Evolutionary conservation across 2,888 invertebrate genomes (phyloP), one percentile per base, ranked within the genome.

Genomic region (Trimorus sp.): DNA sequence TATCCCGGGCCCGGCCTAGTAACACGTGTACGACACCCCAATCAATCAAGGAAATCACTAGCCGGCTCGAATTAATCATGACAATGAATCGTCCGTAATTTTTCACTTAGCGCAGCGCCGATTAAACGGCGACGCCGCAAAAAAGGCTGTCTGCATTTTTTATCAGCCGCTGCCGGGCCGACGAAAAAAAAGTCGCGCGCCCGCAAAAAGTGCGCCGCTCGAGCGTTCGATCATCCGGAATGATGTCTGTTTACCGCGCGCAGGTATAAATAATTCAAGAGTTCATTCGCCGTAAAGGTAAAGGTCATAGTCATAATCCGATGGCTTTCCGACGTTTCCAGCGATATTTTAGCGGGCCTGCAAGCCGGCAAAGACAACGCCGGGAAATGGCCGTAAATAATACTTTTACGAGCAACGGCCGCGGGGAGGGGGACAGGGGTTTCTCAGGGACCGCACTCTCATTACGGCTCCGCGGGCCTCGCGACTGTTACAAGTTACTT

Each of bases 361-460:
- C 70, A 60, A 38, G 59, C 63, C 69, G 66, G 53, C 56, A 70
- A 83, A 84, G 85, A 85, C 86, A 87, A 85, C 86, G 84, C 84
- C 83, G 84, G 85, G 77, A 77, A 88, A 86, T 85, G 60, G 83
- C 85, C 83, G 84, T 86, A 86, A 86, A 86, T 84, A 71, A 80
- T 82, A 77, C 80, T 79, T 88, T 88, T 88, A 88, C 83, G 84
- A 77, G 78, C 84, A 77, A 11, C 58, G 71, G 38, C 65, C 8
- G 15, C 14, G n/a, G 40, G 49, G 40, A 40, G 40, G 11, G 4
- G 11, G 36, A 49, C 59, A 42, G 60, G 56, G 62, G n/a, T 54
- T 80, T 76, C 75, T 69, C 77, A 73, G 51, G 74, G 58, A 51
- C 42, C 73, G 14, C 48, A 71, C 26, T 60, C 78, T 82, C 78